Evolutionary conservation across 2,888 invertebrate genomes (phyloP).

Genomic region (Brenthis daphne): DNA sequence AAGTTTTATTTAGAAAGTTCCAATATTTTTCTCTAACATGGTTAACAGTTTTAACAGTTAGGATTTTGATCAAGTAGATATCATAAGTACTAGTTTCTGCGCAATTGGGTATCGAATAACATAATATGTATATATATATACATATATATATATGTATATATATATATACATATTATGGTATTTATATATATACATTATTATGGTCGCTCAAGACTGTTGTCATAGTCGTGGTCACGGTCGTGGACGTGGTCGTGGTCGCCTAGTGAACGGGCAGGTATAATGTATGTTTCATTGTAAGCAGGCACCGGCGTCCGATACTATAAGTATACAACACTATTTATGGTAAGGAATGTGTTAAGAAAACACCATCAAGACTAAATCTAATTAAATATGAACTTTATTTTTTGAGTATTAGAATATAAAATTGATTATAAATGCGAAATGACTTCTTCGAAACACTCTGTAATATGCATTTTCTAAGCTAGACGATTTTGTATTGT

Average conservation of each 20-base stretch:
- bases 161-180: neutral
- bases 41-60: no score
- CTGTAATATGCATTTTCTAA: constrained; percentile 1
- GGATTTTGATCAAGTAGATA: no score
- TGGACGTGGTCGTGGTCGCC: no score
- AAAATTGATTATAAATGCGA: constrained; percentile 23
- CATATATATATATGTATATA: neutral
- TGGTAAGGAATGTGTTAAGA: constrained; percentile 74
- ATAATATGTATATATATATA: neutral
- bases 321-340: constrained; percentile 65
- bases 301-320: constrained; percentile 58
- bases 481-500: no score
- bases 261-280: neutral
- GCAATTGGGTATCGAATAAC: no score
- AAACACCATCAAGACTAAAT: constrained; percentile 57
- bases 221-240: no score
- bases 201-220: no score
- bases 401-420: constrained; percentile 23
- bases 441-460: constrained; percentile 3
- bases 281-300: constrained; percentile 35
- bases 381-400: constrained; percentile 47
- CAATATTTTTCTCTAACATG: no score
- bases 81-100: no score
- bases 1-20: no score
- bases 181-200: no score